Percentiles rank a stretch among this genome's conserved stretches.
Conservation (phyloP, 2,797 vertebrate species). For the Sus cebifrons region DNA sequence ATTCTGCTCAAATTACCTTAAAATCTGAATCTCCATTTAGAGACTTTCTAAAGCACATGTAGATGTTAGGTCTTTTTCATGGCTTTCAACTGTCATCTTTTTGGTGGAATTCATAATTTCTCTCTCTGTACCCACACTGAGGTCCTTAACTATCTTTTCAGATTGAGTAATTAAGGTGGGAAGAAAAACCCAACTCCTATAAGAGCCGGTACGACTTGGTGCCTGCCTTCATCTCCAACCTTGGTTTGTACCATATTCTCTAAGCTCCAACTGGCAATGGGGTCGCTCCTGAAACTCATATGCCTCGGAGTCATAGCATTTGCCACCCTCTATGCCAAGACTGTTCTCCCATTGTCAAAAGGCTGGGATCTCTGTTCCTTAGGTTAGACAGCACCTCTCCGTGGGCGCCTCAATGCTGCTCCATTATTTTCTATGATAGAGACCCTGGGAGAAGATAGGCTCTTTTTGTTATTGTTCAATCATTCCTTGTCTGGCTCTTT, state of each 20-base stretch:
- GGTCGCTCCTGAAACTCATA: not conserved
- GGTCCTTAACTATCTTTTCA: not conserved
- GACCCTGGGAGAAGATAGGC: not conserved
- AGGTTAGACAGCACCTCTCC: not conserved
- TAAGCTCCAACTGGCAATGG: not conserved
- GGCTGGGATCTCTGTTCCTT: not conserved
- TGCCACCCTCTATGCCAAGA: not conserved
- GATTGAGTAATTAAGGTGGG: not conserved
- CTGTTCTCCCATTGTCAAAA: not conserved
- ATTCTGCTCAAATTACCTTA: constrained; percentile 39
- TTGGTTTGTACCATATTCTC: not conserved
- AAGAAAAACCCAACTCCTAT: not conserved
- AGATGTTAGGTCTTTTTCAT: not conserved
- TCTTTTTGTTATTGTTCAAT: not conserved
- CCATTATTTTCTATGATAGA: not conserved
- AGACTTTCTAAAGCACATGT: not conserved
- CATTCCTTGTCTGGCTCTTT: not conserved
- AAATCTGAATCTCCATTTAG: not conserved
- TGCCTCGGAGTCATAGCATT: not conserved
- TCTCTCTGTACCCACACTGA: constrained; percentile 10
- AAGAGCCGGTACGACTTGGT: not conserved
- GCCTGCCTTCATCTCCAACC: not conserved
- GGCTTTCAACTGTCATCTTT: not conserved
- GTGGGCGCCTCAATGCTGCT: not conserved
- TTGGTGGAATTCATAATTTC: not conserved